A percentile compares a stretch with the other conserved stretches of the same genome.
Conservation (phyloP, 2,888 invertebrate species). For the Limenitis camilla region DNA sequence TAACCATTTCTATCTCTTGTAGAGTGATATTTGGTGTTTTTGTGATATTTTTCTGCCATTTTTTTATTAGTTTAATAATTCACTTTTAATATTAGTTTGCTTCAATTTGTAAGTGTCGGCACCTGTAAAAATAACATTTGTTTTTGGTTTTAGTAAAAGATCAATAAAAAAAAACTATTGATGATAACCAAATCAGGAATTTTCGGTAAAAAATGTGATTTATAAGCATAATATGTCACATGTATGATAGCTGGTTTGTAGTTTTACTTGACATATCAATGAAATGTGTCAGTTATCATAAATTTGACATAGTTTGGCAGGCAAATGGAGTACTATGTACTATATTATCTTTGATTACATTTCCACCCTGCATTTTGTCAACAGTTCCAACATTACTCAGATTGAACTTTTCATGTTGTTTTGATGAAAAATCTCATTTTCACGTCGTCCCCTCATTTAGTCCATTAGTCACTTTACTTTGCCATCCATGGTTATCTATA, state of each 20-base stretch:
- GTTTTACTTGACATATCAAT: constrained; percentile 7
- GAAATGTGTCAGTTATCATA: constrained; percentile 39
- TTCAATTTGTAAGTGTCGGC: constrained; percentile 12
- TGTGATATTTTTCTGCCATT: constrained; percentile 44
- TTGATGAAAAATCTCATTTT: constrained; percentile 29
- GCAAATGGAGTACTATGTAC: constrained; percentile 47
- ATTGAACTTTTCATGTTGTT: constrained; percentile 49
- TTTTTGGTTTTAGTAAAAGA: constrained; percentile 19
- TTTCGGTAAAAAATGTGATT: constrained; percentile 13
- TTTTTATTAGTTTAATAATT: constrained; percentile 23
- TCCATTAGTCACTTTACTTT: constrained; percentile 50
- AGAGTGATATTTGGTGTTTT: constrained; percentile 37
- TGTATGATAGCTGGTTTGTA: constrained; percentile 27
- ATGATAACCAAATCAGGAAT: constrained; percentile 15
- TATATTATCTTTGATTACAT: constrained; percentile 70
- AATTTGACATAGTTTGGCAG: constrained; percentile 44
- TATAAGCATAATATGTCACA: constrained; percentile 29
- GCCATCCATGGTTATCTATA: constrained; percentile 59
- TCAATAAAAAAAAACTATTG: constrained; percentile 7
- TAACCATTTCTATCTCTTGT: constrained; percentile 36
- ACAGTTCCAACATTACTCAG: constrained; percentile 55
- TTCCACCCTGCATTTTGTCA: constrained; percentile 62
- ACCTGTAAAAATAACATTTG: constrained; percentile 49
- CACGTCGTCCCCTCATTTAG: constrained; percentile 26
- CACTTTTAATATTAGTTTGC: constrained; percentile 26